Evolutionary conservation across 92 coral and sea anemone species (phyloP).

Genomic region (Ricordea florida): DNA sequence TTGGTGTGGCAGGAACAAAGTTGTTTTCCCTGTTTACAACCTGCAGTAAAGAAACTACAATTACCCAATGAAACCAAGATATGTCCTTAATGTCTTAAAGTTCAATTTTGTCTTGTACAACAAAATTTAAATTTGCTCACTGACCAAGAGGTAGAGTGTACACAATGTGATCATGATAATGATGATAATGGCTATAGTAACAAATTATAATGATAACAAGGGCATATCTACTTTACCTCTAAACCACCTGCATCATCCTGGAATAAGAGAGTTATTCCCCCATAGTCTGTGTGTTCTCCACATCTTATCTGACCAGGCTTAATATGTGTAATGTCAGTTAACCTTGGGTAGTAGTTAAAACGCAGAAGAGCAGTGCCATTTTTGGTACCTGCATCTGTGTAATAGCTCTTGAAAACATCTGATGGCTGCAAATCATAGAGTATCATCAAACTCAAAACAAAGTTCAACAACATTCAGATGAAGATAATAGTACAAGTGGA

Average conservation of each 20-base stretch:
- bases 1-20: conserved; percentile 71
- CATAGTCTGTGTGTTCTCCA: conserved; percentile 88
- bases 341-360: conserved; percentile 69
- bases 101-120: too few species aligned
- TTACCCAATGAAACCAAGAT: too few species aligned
- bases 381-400: conserved; percentile 46
- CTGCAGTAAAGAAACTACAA: too few species aligned
- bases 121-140: too few species aligned
- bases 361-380: conserved; percentile 57
- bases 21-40: conserved; percentile 57
- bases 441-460: neutral
- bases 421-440: conserved; percentile 36
- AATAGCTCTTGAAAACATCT: conserved; percentile 38
- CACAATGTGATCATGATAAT: too few species aligned
- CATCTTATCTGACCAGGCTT: conserved; percentile 81
- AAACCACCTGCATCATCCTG: conserved; percentile 91
- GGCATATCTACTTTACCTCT: conserved; percentile 58
- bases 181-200: too few species aligned
- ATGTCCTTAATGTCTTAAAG: too few species aligned
- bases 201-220: too few species aligned
- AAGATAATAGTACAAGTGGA: too few species aligned
- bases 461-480: too few species aligned
- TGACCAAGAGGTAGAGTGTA: too few species aligned
- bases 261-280: conserved; percentile 76
- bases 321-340: conserved; percentile 29